phyloP scores from a whole-genome alignment of 2,888 invertebrate species.

The Oeneis ivallda region DNA sequence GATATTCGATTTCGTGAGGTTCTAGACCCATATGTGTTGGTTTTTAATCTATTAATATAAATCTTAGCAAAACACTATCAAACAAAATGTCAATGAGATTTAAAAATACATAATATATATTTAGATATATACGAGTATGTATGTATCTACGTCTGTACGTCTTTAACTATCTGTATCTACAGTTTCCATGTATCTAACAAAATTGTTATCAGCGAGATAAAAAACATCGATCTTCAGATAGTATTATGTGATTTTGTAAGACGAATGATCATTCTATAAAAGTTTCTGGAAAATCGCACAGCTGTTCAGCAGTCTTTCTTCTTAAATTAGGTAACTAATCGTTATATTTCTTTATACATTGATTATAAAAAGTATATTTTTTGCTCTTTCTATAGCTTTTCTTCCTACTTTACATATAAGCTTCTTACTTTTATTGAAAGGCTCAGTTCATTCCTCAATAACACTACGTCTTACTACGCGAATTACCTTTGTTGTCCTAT shows the following conservation, averaged over 20 bases:
- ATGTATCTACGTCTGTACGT: no score
- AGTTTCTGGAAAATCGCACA: constrained; percentile 4
- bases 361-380: no score
- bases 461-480: no score
- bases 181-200: constrained; percentile 21
- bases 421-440: no score
- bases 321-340: background rate
- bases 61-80: background rate
- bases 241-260: constrained; percentile 32
- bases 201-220: constrained; percentile 34
- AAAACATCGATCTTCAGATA: constrained; percentile 33
- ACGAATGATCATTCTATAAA: constrained; percentile 27
- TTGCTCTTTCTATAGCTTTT: background rate
- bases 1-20: no score
- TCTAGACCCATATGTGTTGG: no score
- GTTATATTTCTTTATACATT: no score
- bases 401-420: no score
- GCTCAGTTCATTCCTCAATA: no score
- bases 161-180: constrained; percentile 5
- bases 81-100: background rate
- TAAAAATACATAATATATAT: background rate
- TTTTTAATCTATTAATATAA: no score
- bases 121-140: background rate
- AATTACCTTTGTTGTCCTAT: no score
- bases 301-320: background rate